phyloP scores from a whole-genome alignment of 2,113 vertebrate genomes.

The Nothoprocta pentlandii region DNA sequence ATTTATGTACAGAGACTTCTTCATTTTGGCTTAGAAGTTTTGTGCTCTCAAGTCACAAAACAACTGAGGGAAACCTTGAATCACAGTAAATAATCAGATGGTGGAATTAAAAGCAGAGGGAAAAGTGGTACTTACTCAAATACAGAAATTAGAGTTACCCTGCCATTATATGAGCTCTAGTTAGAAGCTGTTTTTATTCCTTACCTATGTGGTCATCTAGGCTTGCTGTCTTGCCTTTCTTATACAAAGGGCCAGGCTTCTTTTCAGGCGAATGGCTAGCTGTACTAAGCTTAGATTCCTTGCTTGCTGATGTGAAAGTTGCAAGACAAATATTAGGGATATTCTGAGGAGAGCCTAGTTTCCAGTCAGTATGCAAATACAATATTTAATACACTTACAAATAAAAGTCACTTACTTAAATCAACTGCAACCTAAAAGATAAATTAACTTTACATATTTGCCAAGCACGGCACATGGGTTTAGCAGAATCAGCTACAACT shows the following conservation, averaged over 20 bases:
- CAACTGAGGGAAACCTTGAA: not conserved
- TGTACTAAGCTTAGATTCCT: not conserved
- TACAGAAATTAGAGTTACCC: not conserved
- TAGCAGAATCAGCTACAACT: not conserved
- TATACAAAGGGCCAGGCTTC: not conserved
- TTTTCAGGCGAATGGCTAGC: not conserved
- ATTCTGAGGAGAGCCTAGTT: not conserved
- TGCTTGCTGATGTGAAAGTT: constrained; percentile 33
- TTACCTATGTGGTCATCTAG: not conserved
- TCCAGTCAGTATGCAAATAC: not conserved
- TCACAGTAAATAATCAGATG: not conserved
- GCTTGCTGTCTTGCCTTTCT: not conserved
- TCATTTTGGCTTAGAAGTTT: not conserved
- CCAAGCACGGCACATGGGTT: not conserved
- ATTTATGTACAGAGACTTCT: not conserved
- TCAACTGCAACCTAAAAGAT: not conserved
- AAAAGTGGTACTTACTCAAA: not conserved
- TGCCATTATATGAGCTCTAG: not conserved
- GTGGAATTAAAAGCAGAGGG: not conserved
- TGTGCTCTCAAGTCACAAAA: not conserved
- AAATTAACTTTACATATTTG: not conserved
- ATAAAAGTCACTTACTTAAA: not conserved
- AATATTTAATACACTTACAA: not conserved
- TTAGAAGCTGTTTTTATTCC: not conserved
- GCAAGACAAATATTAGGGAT: not conserved